Base-by-base conservation (phyloP, 1,140 invertebrate species). In the Homalodisca vitripennis region DNA sequence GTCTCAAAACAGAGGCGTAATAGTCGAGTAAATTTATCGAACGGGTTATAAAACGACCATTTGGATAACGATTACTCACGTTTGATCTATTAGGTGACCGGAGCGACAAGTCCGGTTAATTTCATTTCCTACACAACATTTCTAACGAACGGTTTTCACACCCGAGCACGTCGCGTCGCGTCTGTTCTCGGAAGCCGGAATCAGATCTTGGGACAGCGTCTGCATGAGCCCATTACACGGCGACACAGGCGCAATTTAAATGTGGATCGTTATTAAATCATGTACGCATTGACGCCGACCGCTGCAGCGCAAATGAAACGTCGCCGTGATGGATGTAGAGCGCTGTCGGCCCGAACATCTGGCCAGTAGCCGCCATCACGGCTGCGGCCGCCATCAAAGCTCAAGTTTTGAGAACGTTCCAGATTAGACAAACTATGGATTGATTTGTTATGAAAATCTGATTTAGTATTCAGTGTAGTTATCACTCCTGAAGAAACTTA, bases 221-320 rank as follows among this genome's bases (percentile, higher is more conserved):
- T 20, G n/a, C 48, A 51, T 41, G 34, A 6, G 34, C 48, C 3
- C 48, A 24, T 53, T 24, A 24, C 48, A 24, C 24, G 55, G 6
- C 48, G 22, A 51, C 48, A 22, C 48, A n/a, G 3, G 48, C 48
- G 48, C 55, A 60, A 60, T 60, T 60, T 60, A 60, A 60, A 60
- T 60, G 55, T 30, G 48, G 22, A 26, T 60, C 55, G 55, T 60
- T 60, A 60, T 60, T 60, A 60, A 60, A 60, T 60, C 55, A 60
- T 60, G 14, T 6, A n/a, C n/a, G n/a, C n/a, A n/a, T n/a, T n/a
- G n/a, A n/a, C n/a, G n/a, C n/a, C n/a, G n/a, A n/a, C n/a, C n/a
- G n/a, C n/a, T n/a, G n/a, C n/a, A n/a, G n/a, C n/a, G n/a, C n/a
- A n/a, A n/a, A n/a, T n/a, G n/a, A n/a, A n/a, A n/a, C n/a, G n/a